These are phyloP conservation scores for Pyrrhosoma nymphula DNA, from an alignment of 2,888 invertebrate species.

Conservation along the genomic window DNA sequence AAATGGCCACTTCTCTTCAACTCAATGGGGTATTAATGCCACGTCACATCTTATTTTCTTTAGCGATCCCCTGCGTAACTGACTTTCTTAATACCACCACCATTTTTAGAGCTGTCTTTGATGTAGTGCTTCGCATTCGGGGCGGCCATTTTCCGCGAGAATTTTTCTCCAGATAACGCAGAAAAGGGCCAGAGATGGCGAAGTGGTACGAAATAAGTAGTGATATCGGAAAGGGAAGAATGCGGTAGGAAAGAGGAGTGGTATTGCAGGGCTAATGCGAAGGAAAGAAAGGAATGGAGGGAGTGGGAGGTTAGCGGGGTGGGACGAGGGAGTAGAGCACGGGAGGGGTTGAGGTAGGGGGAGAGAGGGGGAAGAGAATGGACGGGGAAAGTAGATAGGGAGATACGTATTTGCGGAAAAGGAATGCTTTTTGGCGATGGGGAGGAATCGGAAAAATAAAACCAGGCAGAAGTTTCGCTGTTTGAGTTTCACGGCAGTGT, in stretches of 20 bases:
- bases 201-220: neutral
- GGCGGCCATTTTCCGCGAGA: neutral
- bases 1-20: too few relatives aligned
- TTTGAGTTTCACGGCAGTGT: constrained; percentile 39
- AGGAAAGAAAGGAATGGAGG: neutral
- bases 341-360: neutral
- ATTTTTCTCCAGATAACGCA: neutral
- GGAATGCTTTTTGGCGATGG: neutral
- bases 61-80: too few relatives aligned
- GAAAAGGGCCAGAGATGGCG: neutral
- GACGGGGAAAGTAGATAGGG: neutral
- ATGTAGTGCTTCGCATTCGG: neutral
- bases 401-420: constrained; percentile 22
- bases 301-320: too few relatives aligned
- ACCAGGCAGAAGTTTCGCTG: constrained; percentile 19
- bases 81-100: neutral
- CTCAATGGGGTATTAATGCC: too few relatives aligned
- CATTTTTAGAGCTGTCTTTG: neutral
- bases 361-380: neutral
- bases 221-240: neutral
- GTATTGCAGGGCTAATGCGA: neutral
- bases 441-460: neutral
- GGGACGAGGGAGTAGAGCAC: neutral
- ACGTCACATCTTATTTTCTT: too few relatives aligned
- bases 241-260: neutral